phyloP scores from a whole-genome alignment of 2,797 vertebrate genomes.

The Pygocentrus nattereri region DNA sequence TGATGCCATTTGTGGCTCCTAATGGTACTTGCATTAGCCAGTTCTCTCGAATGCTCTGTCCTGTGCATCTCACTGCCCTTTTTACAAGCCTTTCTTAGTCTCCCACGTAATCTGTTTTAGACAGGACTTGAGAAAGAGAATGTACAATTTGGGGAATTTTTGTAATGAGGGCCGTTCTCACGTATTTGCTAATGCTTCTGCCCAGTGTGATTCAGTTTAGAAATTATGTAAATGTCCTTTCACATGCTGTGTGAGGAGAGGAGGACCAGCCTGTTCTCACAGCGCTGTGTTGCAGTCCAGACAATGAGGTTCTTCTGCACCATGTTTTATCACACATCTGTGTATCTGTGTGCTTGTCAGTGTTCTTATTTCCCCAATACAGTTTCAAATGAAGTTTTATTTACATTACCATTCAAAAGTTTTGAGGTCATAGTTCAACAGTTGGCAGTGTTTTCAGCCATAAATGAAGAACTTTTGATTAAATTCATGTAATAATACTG shows the following conservation, averaged over 20 bases:
- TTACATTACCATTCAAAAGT: too few species aligned
- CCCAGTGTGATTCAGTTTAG: constrained; percentile 26
- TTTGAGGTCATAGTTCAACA: too few species aligned
- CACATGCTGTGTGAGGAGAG: constrained; percentile 8
- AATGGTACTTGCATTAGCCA: background rate
- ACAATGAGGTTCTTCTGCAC: background rate
- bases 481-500: too few species aligned
- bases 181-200: constrained; percentile 45
- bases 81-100: background rate
- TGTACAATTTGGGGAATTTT: constrained; percentile 1
- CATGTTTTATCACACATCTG: background rate
- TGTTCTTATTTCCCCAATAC: background rate
- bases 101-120: background rate
- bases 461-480: too few species aligned
- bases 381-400: background rate
- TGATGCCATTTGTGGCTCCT: background rate
- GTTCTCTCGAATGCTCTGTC: background rate
- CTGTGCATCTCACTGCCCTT: background rate
- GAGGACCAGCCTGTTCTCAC: constrained; percentile 20
- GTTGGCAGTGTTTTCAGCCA: too few species aligned
- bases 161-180: constrained; percentile 45
- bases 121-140: background rate
- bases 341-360: background rate
- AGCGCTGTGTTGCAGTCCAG: constrained; percentile 29
- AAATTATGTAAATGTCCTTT: constrained; percentile 44